A percentile compares a stretch with the other conserved stretches of the same genome.
phyloP scores from a whole-genome alignment of 2,797 vertebrate species.

The Pyrrhura leucotis region DNA sequence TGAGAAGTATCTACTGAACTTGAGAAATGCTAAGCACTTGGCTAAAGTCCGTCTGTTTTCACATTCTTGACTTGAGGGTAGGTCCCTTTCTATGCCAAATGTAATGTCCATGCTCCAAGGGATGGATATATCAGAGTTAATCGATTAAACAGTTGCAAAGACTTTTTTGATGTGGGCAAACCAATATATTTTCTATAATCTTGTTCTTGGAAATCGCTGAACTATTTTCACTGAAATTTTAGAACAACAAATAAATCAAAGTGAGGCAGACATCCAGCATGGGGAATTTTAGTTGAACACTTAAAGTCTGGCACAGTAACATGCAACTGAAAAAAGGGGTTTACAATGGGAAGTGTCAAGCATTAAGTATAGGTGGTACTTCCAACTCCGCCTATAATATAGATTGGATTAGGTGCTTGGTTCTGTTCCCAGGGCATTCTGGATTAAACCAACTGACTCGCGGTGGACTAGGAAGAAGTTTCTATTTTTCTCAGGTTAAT shows the following conservation, averaged over 20 bases:
- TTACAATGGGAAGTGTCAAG: slow-evolving; percentile 60
- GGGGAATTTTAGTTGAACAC: slow-evolving; percentile 19
- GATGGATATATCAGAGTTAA: background rate
- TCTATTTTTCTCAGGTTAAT: slow-evolving; percentile 3
- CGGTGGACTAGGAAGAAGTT: background rate
- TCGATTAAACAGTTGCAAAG: background rate
- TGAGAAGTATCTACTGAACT: background rate
- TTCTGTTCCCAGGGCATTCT: slow-evolving; percentile 8
- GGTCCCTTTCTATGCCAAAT: background rate
- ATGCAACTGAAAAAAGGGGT: slow-evolving; percentile 18
- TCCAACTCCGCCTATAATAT: slow-evolving; percentile 34
- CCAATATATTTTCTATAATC: background rate
- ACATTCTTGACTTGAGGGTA: background rate
- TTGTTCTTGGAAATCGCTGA: slow-evolving; percentile 45
- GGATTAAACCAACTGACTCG: background rate
- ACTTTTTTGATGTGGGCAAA: background rate
- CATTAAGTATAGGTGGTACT: slow-evolving; percentile 56
- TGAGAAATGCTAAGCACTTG: background rate
- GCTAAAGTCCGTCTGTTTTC: background rate
- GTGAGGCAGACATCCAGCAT: slow-evolving; percentile 25
- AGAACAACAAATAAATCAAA: slow-evolving; percentile 60
- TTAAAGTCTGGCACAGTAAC: slow-evolving; percentile 39
- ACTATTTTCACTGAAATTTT: slow-evolving; percentile 51
- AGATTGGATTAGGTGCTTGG: slow-evolving; percentile 24
- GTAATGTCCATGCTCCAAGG: background rate